A percentile compares a stretch with the other conserved stretches of the same genome.
Conservation (phyloP, 2,113 vertebrate genomes). For the Chaetura pelagica region DNA sequence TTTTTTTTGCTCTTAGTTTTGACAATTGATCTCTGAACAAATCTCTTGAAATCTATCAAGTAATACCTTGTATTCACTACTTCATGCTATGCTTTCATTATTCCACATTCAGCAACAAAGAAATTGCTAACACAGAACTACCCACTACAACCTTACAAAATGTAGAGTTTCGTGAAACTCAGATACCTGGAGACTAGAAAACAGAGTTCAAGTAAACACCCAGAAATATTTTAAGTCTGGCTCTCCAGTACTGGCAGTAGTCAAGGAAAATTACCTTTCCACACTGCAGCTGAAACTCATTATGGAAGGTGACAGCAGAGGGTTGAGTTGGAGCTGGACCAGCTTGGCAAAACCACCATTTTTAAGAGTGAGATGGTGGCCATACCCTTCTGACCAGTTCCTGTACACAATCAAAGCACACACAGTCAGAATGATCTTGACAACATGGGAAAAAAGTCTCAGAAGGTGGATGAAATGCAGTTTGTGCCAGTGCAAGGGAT, state of each 20-base stretch:
- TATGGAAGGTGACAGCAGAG: slow-evolving; percentile 9
- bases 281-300: slow-evolving; percentile 61
- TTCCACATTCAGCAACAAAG: neutral
- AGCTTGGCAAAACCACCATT: neutral
- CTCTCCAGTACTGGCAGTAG: slow-evolving; percentile 43
- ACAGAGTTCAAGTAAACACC: slow-evolving; percentile 58
- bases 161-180: neutral
- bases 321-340: slow-evolving; percentile 34
- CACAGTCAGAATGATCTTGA: accelerated
- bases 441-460: neutral
- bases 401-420: neutral
- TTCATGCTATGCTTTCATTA: neutral
- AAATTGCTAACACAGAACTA: neutral
- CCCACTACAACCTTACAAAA: neutral
- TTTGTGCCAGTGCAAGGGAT: neutral
- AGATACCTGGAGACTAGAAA: slow-evolving; percentile 52
- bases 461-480: neutral
- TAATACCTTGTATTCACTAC: neutral
- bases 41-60: slow-evolving; percentile 17
- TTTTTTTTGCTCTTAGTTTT: neutral
- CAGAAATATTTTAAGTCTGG: slow-evolving; percentile 58
- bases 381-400: neutral
- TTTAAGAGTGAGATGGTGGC: neutral
- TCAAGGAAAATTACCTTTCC: slow-evolving; percentile 69
- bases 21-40: slow-evolving; percentile 22